Base-by-base conservation (phyloP, 2,888 invertebrate species). In the Caenorhabditis wallacei region DNA sequence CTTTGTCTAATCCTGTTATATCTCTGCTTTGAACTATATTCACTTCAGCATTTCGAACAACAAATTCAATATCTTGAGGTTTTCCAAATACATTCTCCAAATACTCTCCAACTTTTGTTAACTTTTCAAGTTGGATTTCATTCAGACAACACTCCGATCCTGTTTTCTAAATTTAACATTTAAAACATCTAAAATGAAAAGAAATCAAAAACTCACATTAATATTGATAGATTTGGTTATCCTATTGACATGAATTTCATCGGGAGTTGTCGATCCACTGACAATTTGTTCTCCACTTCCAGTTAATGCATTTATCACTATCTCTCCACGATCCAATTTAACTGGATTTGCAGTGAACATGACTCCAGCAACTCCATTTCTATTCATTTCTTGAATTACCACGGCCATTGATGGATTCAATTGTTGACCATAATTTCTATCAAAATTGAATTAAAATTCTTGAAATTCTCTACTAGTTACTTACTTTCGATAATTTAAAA, bases 271-370 rank as follows among this genome's bases (percentile, higher is more conserved):
- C 56, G 94, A 92, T 0, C 95, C 96, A 0, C 95, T 95, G 0
- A 96, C 96, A 4, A 96, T 95, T 81, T 95, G 95, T 94, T 96
- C 96, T 76, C 96, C 96, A 0, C 96, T 93, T 0, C 96, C 96
- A 92, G 94, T 95, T 92, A 95, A 95, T 3, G 96, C 95, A 11
- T 95, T 95, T 86, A 96, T 94, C 13, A 95, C 93, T 83, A 96
- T 94, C 51, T 94, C 91, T 3, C 94, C 93, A 0, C 95, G 95
- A 92, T 95, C 95, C 0, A 95, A 95, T 13, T 94, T 94, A 1
- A 94, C 94, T 0, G 96, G 96, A 92, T 96, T 95, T 22, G 95
- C 94, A 0, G 96, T 95, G 93, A 96, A 96, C 92, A 96, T 92
- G 1, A 96, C 96, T 5, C 96, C 96, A 13, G 93, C 92, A 0